A percentile compares a stretch with the other conserved stretches of the same genome.
These are phyloP conservation scores for Vanessa tameamea DNA, from an alignment of 1,140 invertebrate species.

Conservation along the genomic window DNA sequence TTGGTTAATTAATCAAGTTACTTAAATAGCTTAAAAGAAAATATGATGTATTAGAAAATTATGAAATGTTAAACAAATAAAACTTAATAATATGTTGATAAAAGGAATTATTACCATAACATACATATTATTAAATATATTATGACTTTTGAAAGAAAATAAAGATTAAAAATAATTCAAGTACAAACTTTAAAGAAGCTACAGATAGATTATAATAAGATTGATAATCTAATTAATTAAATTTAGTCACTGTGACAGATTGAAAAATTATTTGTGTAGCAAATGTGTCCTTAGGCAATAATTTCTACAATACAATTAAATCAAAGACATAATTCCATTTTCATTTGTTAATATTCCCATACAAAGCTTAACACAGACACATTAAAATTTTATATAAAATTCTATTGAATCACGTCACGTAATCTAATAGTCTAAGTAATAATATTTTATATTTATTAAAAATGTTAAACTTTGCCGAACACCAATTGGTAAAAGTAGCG, in stretches of 20 bases:
- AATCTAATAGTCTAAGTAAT: conserved; percentile 11
- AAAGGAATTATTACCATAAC: too few relatives aligned
- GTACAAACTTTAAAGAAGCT: too few relatives aligned
- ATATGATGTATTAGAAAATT: neutral
- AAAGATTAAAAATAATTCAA: too few relatives aligned
- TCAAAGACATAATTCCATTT: neutral
- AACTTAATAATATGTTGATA: too few relatives aligned
- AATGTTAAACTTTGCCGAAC: conserved; percentile 21
- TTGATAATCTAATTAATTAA: too few relatives aligned
- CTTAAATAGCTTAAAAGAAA: neutral
- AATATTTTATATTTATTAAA: conserved; percentile 18
- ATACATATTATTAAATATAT: too few relatives aligned
- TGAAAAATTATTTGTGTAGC: neutral
- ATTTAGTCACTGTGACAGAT: too few relatives aligned
- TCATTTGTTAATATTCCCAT: neutral
- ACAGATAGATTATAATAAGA: too few relatives aligned
- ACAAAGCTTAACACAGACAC: neutral
- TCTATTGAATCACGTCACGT: neutral
- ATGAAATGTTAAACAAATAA: neutral
- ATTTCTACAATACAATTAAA: neutral
- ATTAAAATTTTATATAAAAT: conserved; percentile 10
- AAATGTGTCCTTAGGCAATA: neutral
- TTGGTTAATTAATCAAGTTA: neutral
- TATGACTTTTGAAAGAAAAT: too few relatives aligned
- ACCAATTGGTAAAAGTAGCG: conserved; percentile 13